Evolutionary conservation across 1,140 invertebrate genomes (phyloP), one percentile per base, ranked within the genome.

Genomic region (Phymastichus coffea): DNA sequence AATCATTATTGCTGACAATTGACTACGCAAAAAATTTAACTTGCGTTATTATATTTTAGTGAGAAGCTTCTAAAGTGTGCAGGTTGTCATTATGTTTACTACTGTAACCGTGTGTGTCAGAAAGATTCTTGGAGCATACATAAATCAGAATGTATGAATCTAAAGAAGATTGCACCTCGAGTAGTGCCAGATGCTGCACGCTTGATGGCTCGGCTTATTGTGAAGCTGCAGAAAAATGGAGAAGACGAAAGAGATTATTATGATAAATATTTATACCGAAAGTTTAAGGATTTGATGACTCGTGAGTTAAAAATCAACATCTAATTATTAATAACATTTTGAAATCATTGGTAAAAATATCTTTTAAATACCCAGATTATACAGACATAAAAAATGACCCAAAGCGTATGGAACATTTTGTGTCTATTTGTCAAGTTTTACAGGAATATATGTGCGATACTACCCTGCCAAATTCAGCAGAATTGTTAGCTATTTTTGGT

Each of bases 201-300:
- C 20, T 81, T 93, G 61, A 78, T 94, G 47, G 85, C 88, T 7
- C 85, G 86, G 67, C 81, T 93, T 37, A 86, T 92, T 48, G 80
- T 89, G 44, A 87, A 87, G 56, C 69, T 93, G 23, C 74, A 84
- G 61, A 81, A 85, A 61, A 86, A 87, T 6, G 87, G 88, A 48
- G 84, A 83, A 38, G 70, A 82, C 19, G 81, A 87, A 51, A 84
- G 84, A 56, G 81, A 82, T 12, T 90, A 86, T 70, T 91, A 91
- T 65, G 81, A 84, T 3, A 76, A 84, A 30, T 86, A 82, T 19
- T 84, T 83, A 9, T 91, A 83, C 61, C 80, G 91, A 63, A 86
- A 85, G 73, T 94, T 92, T 77, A 87, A 88, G 64, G 89, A 93
- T 78, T 74, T 93, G 4, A 92, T 93, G 89, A 91, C 91, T 22